Base-by-base conservation (phyloP, 2,113 vertebrate species). In the Istiophorus platypterus region DNA sequence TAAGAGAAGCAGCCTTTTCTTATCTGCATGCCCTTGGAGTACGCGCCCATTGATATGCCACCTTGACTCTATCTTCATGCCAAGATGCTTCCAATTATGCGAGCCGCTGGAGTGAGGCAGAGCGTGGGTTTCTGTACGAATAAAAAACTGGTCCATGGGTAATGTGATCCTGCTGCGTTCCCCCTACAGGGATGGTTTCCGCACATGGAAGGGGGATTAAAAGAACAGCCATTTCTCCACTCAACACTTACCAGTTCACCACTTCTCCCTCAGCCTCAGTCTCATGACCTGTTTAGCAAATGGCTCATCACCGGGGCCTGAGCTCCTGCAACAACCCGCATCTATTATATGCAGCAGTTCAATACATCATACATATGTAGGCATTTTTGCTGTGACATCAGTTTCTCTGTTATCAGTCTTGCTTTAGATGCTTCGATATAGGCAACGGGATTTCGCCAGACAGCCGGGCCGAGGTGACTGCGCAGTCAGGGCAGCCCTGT, bases 31-130 rank as follows among this genome's bases (percentile, higher is more conserved):
- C 92, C 94, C 93, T 96, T 96, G 95, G 92, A 93, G 89, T 89
- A 91, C 64, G 80, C 86, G 18, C 87, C 90, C 90, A 93, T 92
- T 86, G 94, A 94, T 94, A 94, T 92, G 94, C 92, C 91, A 94
- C 91, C 92, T 91, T 95, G 93, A 90, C 93, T 92, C 88, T 95
- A 95, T 94, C 93, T 94, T 93, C 94, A 94, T 95, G 95, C 92
- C 92, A 93, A 95, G 92, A 93, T 83, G 92, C 92, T 95, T 95
- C 92, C 94, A 95, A 95, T 96, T 95, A 95, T 94, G 91, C 90
- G 87, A 94, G 86, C 79, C 88, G 90, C 88, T 94, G 93, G 88
- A 95, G 94, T 94, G 94, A 95, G 92, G 93, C 93, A 89, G 92
- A 92, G 90, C 92, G 78, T 93, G 84, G 76, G 84, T 90, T 92